Percentiles rank a stretch among this genome's conserved stretches.
These are phyloP conservation scores for Atherix ibis DNA, from an alignment of 2,888 invertebrate genomes.

Conservation along the genomic window DNA sequence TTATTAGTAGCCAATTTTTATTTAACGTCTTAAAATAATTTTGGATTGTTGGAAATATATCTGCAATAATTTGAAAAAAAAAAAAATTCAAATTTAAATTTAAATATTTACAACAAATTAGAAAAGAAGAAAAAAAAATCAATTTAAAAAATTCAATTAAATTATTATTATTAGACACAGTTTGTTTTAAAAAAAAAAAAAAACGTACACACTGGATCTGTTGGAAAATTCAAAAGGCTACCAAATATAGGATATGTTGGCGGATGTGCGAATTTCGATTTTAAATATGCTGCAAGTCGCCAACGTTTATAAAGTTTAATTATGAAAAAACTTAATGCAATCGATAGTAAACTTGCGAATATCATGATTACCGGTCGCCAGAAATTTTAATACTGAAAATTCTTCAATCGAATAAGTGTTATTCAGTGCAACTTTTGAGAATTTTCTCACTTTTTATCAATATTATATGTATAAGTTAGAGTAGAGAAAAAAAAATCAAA, in stretches of 20 bases:
- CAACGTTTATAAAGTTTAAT: background rate
- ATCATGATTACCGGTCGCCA: too few relatives aligned
- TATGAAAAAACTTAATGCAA: background rate
- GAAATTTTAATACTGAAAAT: too few relatives aligned
- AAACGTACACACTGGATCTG: background rate
- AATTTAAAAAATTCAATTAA: too few relatives aligned
- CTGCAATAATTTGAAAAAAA: background rate
- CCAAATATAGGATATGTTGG: background rate
- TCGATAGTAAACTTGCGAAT: background rate
- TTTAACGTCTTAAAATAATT: background rate
- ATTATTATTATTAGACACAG: too few relatives aligned
- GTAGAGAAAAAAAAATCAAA: too few relatives aligned
- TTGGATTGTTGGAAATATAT: background rate
- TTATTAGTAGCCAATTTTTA: slow-evolving; percentile 2
- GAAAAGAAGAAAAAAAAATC: too few relatives aligned
- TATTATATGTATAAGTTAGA: too few relatives aligned
- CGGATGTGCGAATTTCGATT: background rate
- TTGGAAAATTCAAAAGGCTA: background rate
- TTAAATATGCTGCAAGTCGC: background rate
- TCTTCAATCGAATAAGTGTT: too few relatives aligned
- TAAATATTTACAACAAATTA: background rate
- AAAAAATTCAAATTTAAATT: background rate
- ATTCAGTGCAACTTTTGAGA: too few relatives aligned
- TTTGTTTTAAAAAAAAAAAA: too few relatives aligned
- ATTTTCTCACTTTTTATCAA: too few relatives aligned